phyloP scores from a whole-genome alignment of 2,113 vertebrate species.

The Erythrocebus patas region DNA sequence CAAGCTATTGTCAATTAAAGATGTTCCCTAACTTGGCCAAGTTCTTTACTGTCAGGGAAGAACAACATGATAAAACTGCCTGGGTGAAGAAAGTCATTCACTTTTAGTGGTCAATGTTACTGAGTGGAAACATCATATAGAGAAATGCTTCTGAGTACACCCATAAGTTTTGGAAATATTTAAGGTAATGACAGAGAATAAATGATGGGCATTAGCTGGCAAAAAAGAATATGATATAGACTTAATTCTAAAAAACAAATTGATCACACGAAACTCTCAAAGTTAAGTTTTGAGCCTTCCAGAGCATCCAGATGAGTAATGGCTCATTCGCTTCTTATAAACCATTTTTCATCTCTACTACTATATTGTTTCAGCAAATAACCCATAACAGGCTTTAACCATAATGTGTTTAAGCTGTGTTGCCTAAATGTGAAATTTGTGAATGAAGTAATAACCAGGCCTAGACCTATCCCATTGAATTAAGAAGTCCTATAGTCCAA shows the following conservation, averaged over 20 bases:
- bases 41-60: background rate
- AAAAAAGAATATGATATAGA: background rate
- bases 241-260: background rate
- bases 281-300: background rate
- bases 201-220: background rate
- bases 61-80: background rate
- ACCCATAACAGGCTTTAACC: background rate
- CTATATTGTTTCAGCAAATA: background rate
- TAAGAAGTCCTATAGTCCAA: background rate
- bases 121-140: rapidly evolving
- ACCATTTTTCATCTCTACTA: background rate
- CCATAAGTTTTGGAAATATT: background rate
- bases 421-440: background rate
- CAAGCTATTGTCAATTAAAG: background rate
- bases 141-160: background rate
- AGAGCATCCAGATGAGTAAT: background rate
- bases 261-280: background rate
- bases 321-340: background rate
- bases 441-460: background rate
- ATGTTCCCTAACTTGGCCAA: background rate
- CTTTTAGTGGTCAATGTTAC: background rate
- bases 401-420: background rate
- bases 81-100: background rate
- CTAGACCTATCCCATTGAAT: background rate
- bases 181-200: background rate